phyloP scores from a whole-genome alignment of 1,140 invertebrate species.

The Hirudo medicinalis region DNA sequence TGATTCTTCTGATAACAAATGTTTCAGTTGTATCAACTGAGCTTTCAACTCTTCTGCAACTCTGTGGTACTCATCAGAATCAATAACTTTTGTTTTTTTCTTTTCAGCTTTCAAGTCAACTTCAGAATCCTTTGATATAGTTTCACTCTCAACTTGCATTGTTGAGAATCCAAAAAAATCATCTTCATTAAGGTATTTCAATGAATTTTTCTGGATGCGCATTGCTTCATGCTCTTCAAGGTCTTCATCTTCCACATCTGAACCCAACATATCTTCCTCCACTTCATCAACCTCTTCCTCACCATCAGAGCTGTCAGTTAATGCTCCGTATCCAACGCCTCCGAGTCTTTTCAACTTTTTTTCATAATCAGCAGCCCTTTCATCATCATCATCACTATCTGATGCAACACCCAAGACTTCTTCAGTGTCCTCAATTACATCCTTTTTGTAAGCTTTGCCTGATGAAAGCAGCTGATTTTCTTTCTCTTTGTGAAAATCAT shows the following conservation, averaged over 20 bases:
- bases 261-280: not conserved
- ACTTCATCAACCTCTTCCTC: not conserved
- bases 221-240: not conserved
- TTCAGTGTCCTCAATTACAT: not conserved
- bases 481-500: not conserved
- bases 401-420: conserved; percentile 7
- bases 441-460: not conserved
- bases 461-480: not conserved
- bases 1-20: not conserved
- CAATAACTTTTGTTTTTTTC: not conserved
- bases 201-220: not conserved
- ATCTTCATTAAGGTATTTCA: not conserved
- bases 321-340: not conserved
- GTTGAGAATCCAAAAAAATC: conserved; percentile 6
- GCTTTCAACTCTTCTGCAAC: not conserved
- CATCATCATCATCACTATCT: conserved; percentile 10
- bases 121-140: not conserved
- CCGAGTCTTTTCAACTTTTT: not conserved
- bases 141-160: not conserved
- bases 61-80: not conserved
- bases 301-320: not conserved
- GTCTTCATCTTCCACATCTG: conserved; percentile 4
- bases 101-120: not conserved
- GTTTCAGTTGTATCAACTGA: not conserved
- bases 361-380: not conserved